Evolutionary conservation across 1,140 invertebrate species (phyloP), one percentile per base, ranked within the genome.

Genomic region (Ostrea edulis): DNA sequence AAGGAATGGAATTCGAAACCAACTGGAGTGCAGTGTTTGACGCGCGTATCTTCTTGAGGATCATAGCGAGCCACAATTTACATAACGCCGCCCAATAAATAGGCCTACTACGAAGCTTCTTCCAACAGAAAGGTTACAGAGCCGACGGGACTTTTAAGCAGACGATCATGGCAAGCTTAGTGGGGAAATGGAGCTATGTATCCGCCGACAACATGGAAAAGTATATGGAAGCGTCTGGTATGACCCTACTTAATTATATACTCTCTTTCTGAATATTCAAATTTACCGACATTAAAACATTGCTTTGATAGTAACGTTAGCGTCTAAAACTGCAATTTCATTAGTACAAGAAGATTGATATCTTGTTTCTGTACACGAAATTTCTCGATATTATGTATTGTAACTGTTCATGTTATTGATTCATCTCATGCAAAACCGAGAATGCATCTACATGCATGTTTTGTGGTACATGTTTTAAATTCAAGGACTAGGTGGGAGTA

Each of bases 211-310:
- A 90, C 52, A 54, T 89, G n/a, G 90, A 90, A 14, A 52, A 86
- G 29, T 90, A 89, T 82, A 90, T 90, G 90, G 86, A 89, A 55
- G 88, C 84, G 11, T 58, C 88, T 54, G 90, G 90, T 90, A 87
- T 44, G 88, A 62, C 20, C 11, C 8, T 51, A 35, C 12, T 54
- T 22, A 22, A 44, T 2, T 44, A 44, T 44, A 44, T 44, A 2
- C 5, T 44, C 5, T 5, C 1, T 44, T 44, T 44, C 35, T 44
- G 35, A 44, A 44, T 44, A 44, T 44, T 44, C 5, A 44, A 44
- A 44, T 44, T 5, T 44, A 44, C 35, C 5, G 5, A 44, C 35
- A 44, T 44, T 44, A 44, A 44, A 44, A 5, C 35, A 44, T 58
- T 85, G 14, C 14, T 62, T 62, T 14, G 17, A 62, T 62, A 62